phyloP scores from a whole-genome alignment of 1,140 invertebrate species.

The Drosophila lacteicornis region DNA sequence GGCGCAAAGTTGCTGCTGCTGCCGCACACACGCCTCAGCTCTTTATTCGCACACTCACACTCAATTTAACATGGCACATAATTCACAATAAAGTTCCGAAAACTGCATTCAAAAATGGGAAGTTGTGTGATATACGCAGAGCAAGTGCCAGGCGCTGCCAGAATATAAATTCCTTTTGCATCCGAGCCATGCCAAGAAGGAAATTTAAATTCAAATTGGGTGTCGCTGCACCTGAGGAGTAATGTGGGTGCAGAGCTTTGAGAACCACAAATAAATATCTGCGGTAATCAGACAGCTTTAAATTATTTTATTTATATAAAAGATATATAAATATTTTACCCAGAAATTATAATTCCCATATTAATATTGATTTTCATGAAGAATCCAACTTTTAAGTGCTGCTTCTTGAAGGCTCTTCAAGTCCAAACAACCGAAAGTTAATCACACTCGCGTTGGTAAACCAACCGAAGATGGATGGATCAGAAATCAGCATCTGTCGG shows the following conservation, averaged over 20 bases:
- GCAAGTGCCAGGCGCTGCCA: neutral
- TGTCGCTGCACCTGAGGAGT: conserved; percentile 35
- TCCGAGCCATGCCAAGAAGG: conserved; percentile 11
- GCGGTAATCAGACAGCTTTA: too few relatives aligned
- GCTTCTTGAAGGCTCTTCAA: neutral
- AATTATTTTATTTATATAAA: neutral
- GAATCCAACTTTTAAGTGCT: neutral
- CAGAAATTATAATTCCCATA: neutral
- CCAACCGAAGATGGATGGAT: conserved; percentile 25
- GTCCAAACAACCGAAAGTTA: conserved; percentile 19
- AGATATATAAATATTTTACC: neutral
- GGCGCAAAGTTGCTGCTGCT: conserved; percentile 31
- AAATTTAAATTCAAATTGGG: conserved; percentile 47
- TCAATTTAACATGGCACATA: conserved; percentile 69
- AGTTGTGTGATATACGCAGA: conserved; percentile 33
- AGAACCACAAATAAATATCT: conserved; percentile 12
- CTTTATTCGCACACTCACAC: conserved; percentile 52
- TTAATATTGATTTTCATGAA: too few relatives aligned
- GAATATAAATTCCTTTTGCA: conserved; percentile 37
- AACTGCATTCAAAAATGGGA: conserved; percentile 48
- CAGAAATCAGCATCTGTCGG: conserved; percentile 67
- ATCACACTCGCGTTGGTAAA: conserved; percentile 19
- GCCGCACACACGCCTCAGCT: conserved; percentile 22
- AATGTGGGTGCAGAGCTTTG: conserved; percentile 5
- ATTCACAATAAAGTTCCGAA: conserved; percentile 47